Evolutionary conservation across 1,140 invertebrate species (phyloP).

Genomic region (Anoplophora glabripennis): DNA sequence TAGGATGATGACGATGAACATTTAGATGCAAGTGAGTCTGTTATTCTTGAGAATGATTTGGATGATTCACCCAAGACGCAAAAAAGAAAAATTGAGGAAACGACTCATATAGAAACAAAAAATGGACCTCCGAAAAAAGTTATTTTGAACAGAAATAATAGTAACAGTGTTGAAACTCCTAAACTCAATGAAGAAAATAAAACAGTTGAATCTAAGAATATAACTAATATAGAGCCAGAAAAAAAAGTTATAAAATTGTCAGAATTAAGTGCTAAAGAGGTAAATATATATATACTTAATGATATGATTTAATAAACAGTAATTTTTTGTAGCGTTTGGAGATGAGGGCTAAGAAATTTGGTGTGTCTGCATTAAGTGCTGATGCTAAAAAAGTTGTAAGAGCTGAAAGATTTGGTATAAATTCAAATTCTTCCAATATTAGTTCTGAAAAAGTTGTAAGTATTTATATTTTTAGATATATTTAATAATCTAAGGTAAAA

Average conservation of each 20-base stretch:
- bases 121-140: slow-evolving; percentile 55
- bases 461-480: slow-evolving; percentile 2
- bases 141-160: slow-evolving; percentile 61
- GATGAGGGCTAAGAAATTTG: slow-evolving; percentile 77
- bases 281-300: slow-evolving; percentile 29
- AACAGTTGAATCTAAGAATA: slow-evolving; percentile 45
- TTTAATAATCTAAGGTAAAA: slow-evolving; percentile 13
- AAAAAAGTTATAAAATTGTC: slow-evolving; percentile 61
- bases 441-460: slow-evolving; percentile 25
- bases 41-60: slow-evolving; percentile 37
- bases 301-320: slow-evolving; percentile 20
- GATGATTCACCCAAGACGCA: slow-evolving; percentile 48
- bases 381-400: slow-evolving; percentile 64
- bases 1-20: slow-evolving; percentile 47
- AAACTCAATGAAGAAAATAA: slow-evolving; percentile 37
- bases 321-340: slow-evolving; percentile 57
- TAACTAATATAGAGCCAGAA: slow-evolving; percentile 16
- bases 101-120: slow-evolving; percentile 27
- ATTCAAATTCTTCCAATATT: slow-evolving; percentile 34
- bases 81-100: slow-evolving; percentile 29
- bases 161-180: slow-evolving; percentile 23
- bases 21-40: slow-evolving; percentile 40
- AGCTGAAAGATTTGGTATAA: slow-evolving; percentile 62
- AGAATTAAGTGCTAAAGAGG: slow-evolving; percentile 63
- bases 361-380: slow-evolving; percentile 57